Evolutionary conservation across 2,113 vertebrate species (phyloP).

Genomic region (Rafetus swinhoei): DNA sequence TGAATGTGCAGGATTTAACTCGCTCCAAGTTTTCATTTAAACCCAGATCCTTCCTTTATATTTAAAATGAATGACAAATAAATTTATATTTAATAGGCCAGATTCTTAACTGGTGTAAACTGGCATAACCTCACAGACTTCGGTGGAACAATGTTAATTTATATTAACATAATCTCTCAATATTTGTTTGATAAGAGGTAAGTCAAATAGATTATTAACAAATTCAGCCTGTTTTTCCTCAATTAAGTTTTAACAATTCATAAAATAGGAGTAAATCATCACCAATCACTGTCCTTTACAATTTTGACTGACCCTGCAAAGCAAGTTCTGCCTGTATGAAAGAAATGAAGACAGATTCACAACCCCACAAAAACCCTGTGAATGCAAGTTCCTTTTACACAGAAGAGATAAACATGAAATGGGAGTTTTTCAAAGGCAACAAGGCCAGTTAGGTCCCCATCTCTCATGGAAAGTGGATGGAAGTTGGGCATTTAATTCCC

Average conservation of each 20-base stretch:
- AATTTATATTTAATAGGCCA: conserved; percentile 33
- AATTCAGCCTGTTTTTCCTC: background rate
- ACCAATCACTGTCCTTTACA: background rate
- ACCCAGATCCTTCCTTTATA: conserved; percentile 23
- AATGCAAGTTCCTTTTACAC: background rate
- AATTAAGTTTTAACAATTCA: conserved; percentile 13
- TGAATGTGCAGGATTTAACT: background rate
- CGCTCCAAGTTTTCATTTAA: conserved; percentile 22
- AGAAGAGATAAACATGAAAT: background rate
- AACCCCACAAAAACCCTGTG: background rate
- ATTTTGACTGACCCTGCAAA: conserved; percentile 32
- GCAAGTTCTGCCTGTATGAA: background rate
- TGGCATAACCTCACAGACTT: background rate
- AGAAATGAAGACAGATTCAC: background rate
- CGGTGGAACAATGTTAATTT: background rate
- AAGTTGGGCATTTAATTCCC: background rate
- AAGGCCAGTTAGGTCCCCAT: background rate
- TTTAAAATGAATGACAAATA: conserved; percentile 28
- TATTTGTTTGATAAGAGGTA: background rate
- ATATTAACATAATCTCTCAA: background rate
- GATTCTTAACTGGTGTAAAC: conserved; percentile 15
- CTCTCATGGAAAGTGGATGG: conserved; percentile 44
- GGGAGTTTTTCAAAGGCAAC: conserved; percentile 43
- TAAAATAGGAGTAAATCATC: background rate
- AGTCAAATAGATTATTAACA: background rate